Conservation (phyloP, 1,140 invertebrate species). For the Lasaia peninsularis region DNA sequence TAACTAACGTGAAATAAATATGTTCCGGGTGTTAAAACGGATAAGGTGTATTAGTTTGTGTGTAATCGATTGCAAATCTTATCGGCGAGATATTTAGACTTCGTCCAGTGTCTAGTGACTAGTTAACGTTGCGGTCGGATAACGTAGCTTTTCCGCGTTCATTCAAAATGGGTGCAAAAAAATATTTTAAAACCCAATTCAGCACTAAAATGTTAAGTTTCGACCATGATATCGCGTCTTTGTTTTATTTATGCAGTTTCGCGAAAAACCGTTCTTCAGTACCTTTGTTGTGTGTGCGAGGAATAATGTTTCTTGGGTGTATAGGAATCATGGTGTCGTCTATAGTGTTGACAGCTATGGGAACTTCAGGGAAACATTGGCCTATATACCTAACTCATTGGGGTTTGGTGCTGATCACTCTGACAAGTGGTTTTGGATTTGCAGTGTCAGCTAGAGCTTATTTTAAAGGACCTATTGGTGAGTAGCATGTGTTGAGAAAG, state of each 20-base stretch:
- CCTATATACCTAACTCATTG: conserved; percentile 58
- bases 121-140: not conserved
- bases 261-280: conserved; percentile 41
- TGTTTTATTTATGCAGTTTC: conserved; percentile 53
- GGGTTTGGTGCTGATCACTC: conserved; percentile 47
- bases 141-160: conserved; percentile 13
- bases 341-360: conserved; percentile 27
- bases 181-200: conserved; percentile 51
- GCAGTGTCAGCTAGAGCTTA: conserved; percentile 38
- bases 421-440: conserved; percentile 40
- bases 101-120: not conserved
- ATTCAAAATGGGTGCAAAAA: conserved; percentile 48
- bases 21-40: not conserved
- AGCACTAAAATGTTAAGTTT: conserved; percentile 34
- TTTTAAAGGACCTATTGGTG: conserved; percentile 43
- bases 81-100: conserved; percentile 11
- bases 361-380: conserved; percentile 30
- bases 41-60: not conserved
- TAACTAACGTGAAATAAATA: not conserved
- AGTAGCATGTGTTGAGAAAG: too few species aligned
- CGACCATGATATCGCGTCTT: conserved; percentile 38
- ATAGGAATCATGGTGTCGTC: conserved; percentile 43
- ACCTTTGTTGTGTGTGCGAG: conserved; percentile 42
- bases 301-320: conserved; percentile 42
- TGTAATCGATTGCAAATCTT: conserved; percentile 21